Conservation (phyloP, 1,140 invertebrate species). For the Tetramorium simillimum region DNA sequence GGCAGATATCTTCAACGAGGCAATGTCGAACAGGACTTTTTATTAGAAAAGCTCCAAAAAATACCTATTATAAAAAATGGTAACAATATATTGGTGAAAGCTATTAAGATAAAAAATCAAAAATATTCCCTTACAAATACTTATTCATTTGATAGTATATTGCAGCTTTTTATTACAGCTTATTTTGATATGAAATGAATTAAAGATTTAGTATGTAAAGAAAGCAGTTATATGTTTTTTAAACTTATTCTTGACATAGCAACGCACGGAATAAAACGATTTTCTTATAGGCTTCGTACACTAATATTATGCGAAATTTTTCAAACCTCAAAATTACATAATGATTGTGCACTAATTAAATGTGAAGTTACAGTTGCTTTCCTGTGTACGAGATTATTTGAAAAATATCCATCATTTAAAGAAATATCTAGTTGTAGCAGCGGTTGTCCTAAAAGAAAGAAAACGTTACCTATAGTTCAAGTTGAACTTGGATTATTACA, state of each 20-base stretch:
- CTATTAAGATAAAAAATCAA: too few relatives aligned
- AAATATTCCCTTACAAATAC: too few relatives aligned
- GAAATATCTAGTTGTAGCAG: not conserved
- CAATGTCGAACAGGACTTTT: too few relatives aligned
- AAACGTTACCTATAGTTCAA: not conserved
- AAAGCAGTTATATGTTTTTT: not conserved
- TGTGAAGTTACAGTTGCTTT: conserved; percentile 24
- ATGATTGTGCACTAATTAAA: not conserved
- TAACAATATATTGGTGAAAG: too few relatives aligned
- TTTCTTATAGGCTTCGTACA: not conserved
- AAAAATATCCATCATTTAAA: not conserved
- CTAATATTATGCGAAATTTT: not conserved
- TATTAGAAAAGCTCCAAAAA: too few relatives aligned
- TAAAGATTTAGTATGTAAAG: conserved; percentile 5
- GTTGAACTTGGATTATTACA: not conserved
- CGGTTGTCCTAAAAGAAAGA: not conserved
- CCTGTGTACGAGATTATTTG: not conserved
- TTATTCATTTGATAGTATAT: too few relatives aligned
- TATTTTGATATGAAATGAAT: not conserved
- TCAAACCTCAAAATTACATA: not conserved
- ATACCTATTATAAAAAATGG: too few relatives aligned
- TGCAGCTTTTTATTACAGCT: too few relatives aligned
- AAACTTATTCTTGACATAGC: not conserved
- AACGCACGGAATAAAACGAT: not conserved
- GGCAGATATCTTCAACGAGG: too few relatives aligned